Percentiles rank a stretch among this genome's conserved stretches.
phyloP scores from a whole-genome alignment of 92 coral and sea anemone genomes.

The Porites lobata region DNA sequence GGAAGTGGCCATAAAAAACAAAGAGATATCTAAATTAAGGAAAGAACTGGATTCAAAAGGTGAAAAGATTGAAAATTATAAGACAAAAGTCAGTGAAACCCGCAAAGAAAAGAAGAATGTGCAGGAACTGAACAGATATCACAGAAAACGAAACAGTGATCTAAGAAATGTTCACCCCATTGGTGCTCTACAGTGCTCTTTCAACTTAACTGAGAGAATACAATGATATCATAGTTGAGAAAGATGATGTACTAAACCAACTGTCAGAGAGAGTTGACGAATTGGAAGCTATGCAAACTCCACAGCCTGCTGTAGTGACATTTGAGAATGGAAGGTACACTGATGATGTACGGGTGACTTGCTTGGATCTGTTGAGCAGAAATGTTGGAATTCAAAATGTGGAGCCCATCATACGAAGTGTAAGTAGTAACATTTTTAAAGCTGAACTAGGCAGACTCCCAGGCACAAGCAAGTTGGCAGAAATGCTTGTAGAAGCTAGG shows the following conservation, averaged over 20 bases:
- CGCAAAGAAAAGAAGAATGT: slow-evolving; percentile 39
- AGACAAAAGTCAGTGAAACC: slow-evolving; percentile 26
- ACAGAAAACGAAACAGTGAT: slow-evolving; percentile 35
- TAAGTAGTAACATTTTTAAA: slow-evolving; percentile 36
- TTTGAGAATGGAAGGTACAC: slow-evolving; percentile 63
- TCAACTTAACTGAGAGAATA: slow-evolving; percentile 13
- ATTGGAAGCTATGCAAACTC: slow-evolving; percentile 22
- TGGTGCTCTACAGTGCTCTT: slow-evolving; percentile 24
- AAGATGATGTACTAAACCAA: slow-evolving; percentile 47
- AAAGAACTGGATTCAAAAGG: slow-evolving; percentile 40
- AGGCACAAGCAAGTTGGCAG: slow-evolving; percentile 28
- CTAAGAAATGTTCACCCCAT: slow-evolving; percentile 27
- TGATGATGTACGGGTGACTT: slow-evolving; percentile 59
- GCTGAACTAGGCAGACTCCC: slow-evolving; percentile 65
- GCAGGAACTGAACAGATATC: slow-evolving; percentile 32
- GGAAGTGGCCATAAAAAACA: slow-evolving; percentile 33
- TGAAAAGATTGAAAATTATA: slow-evolving; percentile 25
- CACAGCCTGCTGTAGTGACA: slow-evolving; percentile 46
- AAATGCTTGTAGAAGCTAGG: slow-evolving; percentile 64
- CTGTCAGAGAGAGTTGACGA: slow-evolving; percentile 48
- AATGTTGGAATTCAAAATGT: slow-evolving; percentile 62
- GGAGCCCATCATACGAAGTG: slow-evolving; percentile 56
- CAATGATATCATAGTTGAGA: slow-evolving; percentile 34
- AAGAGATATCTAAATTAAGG: slow-evolving; percentile 21
- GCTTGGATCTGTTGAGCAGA: slow-evolving; percentile 43